phyloP scores from a whole-genome alignment of 1,140 invertebrate species.

The Periplaneta americana region DNA sequence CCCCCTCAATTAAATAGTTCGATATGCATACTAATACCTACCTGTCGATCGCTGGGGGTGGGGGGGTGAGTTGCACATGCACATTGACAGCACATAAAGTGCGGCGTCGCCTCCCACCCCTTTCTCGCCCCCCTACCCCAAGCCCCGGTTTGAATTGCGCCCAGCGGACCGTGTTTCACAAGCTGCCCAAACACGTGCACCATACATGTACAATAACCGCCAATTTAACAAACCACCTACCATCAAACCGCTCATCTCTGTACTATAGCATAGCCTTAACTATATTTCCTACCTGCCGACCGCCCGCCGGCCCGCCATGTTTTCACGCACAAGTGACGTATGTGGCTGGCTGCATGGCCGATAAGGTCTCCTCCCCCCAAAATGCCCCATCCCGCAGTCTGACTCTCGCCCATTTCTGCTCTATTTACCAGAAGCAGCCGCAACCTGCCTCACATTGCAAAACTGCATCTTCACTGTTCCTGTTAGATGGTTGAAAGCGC shows the following conservation, averaged over 20 bases:
- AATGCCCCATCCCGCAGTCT: too few species aligned
- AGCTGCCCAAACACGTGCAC: not conserved
- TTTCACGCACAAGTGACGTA: not conserved
- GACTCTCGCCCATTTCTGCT: too few species aligned
- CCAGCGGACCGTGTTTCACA: slow-evolving; percentile 16
- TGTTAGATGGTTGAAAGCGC: too few species aligned
- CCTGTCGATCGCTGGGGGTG: slow-evolving; percentile 2
- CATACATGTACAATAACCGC: slow-evolving; percentile 11
- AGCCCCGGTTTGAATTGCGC: slow-evolving; percentile 6
- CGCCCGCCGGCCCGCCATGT: not conserved
- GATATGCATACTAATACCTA: slow-evolving; percentile 13
- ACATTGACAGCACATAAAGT: slow-evolving; percentile 12
- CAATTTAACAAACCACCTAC: slow-evolving; percentile 14
- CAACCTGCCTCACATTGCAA: too few species aligned
- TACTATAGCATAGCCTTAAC: not conserved
- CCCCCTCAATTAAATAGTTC: slow-evolving; percentile 10
- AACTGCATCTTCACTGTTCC: too few species aligned
- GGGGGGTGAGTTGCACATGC: not conserved
- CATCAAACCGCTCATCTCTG: slow-evolving; percentile 9
- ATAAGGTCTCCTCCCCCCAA: too few species aligned
- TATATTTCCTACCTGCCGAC: not conserved
- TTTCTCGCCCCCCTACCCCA: not conserved
- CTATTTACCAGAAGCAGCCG: too few species aligned
- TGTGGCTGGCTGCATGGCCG: too few species aligned
- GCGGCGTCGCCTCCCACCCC: not conserved